Base-by-base conservation (phyloP, 1,140 invertebrate genomes). In the Diabrotica virgifera region DNA sequence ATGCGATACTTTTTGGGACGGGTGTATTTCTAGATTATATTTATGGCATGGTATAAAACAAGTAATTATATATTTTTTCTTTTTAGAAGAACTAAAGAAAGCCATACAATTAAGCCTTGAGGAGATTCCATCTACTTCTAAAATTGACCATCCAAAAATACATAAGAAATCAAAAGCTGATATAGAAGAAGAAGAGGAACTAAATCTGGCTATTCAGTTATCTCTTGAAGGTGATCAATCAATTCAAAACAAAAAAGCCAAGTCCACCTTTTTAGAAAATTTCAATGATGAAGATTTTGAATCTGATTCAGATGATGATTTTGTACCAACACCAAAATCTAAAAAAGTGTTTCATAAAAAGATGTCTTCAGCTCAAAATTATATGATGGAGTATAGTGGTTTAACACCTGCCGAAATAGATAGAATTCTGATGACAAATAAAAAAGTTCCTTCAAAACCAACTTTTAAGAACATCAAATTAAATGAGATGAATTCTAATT, bases 331-430 rank as follows among this genome's bases (percentile, higher is more conserved):
- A 14, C 52, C n/a, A 70, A 59, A 67, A 46, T 46, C n/a, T 46
- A 46, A 46, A 10, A 46, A 46, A 46, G 8, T 5, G 8, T 10
- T n/a, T 5, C 8, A 10, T 10, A 73, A 79, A 62, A 80, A 79
- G 61, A 78, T 83, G 37, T 81, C 83, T 74, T 82, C 82, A 5
- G 85, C 84, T 0, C 74, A 85, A 50, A 80, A 79, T 35, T 90
- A 89, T 66, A 89, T 91, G 83, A 82, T 87, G 70, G 90, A 91
- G 74, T 86, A 91, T 69, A 89, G 85, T 74, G 89, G 86, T 46
- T 84, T 92, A 66, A 87, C 89, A 12, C 83, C 88, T 63, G 85
- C 86, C 68, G 85, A 90, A 74, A 90, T 93, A 40, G 80, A 86
- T 67, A 80, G 85, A 72, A 84, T 85, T 63, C 40, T 59, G 10